These are phyloP conservation scores for Scelioninae gen. 1 DNA, from an alignment of 2,888 invertebrate genomes.

Conservation along the genomic window DNA sequence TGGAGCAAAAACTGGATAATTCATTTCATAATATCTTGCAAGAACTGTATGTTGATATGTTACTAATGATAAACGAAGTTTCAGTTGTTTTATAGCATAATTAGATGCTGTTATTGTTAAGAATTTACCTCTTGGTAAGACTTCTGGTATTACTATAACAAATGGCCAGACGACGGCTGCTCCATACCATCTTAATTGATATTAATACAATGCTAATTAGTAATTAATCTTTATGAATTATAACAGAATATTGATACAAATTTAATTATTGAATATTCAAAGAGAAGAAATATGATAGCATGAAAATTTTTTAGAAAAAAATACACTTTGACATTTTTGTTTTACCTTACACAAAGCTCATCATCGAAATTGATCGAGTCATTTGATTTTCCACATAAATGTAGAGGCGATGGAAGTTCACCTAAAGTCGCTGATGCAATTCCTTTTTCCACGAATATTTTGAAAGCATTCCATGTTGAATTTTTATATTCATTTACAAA, in stretches of 20 bases:
- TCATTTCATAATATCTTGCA: conserved; percentile 52
- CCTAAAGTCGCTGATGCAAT: conserved; percentile 72
- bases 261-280: too few relatives aligned
- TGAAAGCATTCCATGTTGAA: conserved; percentile 48
- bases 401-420: conserved; percentile 72
- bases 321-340: too few relatives aligned
- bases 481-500: conserved; percentile 45
- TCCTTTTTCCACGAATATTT: conserved; percentile 56
- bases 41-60: conserved; percentile 72
- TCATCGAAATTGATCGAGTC: conserved; percentile 47
- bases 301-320: too few relatives aligned
- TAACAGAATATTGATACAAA: too few relatives aligned
- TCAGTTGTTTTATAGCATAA: conserved; percentile 64
- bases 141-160: conserved; percentile 67
- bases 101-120: conserved; percentile 58
- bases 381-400: conserved; percentile 70
- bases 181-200: conserved; percentile 73
- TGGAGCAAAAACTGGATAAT: conserved; percentile 71
- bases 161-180: conserved; percentile 73
- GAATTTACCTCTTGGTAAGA: conserved; percentile 70
- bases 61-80: conserved; percentile 67
- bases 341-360: conserved; percentile 74
- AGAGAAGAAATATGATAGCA: too few relatives aligned
- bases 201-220: too few relatives aligned
- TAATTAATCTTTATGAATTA: too few relatives aligned